These are phyloP conservation scores for Zeus faber DNA, from an alignment of 2,113 vertebrate species.

Conservation along the genomic window DNA sequence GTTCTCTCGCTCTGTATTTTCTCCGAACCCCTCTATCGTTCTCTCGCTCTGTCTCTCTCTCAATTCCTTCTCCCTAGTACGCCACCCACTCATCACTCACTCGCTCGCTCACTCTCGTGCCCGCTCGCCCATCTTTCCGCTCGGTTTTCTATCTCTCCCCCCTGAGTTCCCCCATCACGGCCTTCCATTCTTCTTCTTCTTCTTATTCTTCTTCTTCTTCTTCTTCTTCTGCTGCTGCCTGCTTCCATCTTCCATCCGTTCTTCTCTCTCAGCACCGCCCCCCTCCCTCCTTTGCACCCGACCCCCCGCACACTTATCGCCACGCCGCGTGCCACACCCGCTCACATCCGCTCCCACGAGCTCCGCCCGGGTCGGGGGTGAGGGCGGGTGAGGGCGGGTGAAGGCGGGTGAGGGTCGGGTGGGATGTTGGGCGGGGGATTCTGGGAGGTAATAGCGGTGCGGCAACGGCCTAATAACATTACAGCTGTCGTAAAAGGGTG, in stretches of 20 bases:
- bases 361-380: conserved; percentile 17
- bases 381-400: not conserved
- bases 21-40: no score
- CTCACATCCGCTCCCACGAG: conserved; percentile 47
- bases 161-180: not conserved
- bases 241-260: conserved; percentile 13
- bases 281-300: conserved; percentile 33
- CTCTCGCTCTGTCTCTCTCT: conserved; percentile 5
- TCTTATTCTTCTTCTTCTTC: conserved; percentile 15
- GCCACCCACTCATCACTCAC: not conserved
- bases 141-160: not conserved
- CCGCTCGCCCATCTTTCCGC: not conserved
- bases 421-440: conserved; percentile 20
- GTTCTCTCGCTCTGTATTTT: conserved; percentile 10
- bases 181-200: not conserved
- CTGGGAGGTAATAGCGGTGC: conserved; percentile 38
- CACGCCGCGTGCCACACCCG: conserved; percentile 29
- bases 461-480: conserved; percentile 70
- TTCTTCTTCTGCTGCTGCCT: not conserved
- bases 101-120: not conserved
- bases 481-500: conserved; percentile 53
- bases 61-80: conserved; percentile 4
- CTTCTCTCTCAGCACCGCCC: not conserved
- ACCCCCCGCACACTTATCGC: conserved; percentile 42
- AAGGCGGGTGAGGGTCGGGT: not conserved